A percentile compares a stretch with the other conserved stretches of the same genome.
These are phyloP conservation scores for Yasuhikotakia modesta DNA, from an alignment of 2,797 vertebrate genomes.

Conservation along the genomic window DNA sequence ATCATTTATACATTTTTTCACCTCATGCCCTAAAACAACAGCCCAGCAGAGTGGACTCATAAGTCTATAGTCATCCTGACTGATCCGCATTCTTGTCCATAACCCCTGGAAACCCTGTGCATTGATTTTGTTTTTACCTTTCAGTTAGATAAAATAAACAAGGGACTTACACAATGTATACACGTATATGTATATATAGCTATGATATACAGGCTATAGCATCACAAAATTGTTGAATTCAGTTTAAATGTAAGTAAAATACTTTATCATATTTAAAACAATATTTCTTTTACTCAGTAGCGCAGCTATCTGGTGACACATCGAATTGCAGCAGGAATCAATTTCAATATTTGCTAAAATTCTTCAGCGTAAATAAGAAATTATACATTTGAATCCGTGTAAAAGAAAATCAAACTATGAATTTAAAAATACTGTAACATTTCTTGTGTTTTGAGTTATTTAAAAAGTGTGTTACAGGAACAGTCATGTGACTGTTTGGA, in stretches of 20 bases:
- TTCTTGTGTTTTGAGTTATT: constrained; percentile 51
- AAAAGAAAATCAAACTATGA: not conserved
- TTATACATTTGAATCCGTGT: not conserved
- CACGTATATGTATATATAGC: too few relatives aligned
- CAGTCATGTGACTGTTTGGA: constrained; percentile 57
- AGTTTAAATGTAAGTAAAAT: too few relatives aligned
- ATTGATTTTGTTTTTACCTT: not conserved
- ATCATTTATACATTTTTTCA: not conserved
- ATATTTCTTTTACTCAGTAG: constrained; percentile 26
- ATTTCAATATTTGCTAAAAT: not conserved
- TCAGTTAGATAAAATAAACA: not conserved
- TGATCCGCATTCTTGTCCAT: not conserved
- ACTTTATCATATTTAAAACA: too few relatives aligned
- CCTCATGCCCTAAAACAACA: not conserved
- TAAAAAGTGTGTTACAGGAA: constrained; percentile 53
- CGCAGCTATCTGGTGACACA: constrained; percentile 40
- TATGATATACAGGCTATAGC: too few relatives aligned
- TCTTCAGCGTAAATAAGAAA: not conserved
- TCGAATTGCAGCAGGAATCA: not conserved
- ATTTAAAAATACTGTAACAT: not conserved
- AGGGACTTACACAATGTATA: not conserved
- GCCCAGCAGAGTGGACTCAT: not conserved
- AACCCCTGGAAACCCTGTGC: not conserved
- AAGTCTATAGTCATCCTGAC: not conserved
- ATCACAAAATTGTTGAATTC: too few relatives aligned